A percentile compares a stretch with the other conserved stretches of the same genome.
These are phyloP conservation scores for Leptopilina clavipes DNA, from an alignment of 1,140 invertebrate species.

Conservation along the genomic window DNA sequence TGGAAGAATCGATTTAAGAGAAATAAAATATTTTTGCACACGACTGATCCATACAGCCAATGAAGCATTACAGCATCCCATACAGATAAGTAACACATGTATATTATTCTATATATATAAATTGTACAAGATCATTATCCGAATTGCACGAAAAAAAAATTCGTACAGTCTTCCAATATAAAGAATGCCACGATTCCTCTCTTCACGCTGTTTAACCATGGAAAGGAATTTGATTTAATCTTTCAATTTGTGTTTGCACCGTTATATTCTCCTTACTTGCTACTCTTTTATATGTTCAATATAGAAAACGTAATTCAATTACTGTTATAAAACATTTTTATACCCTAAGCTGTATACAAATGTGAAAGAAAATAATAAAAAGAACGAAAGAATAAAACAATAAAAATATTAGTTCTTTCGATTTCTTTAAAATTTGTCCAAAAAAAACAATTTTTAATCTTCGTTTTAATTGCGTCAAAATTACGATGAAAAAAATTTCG, in stretches of 20 bases:
- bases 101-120: neutral
- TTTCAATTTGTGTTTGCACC: constrained; percentile 8
- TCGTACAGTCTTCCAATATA: neutral
- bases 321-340: constrained; percentile 1
- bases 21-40: neutral
- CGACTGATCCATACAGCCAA: neutral
- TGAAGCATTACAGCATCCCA: neutral
- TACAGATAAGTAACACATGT: neutral
- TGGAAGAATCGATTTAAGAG: too few species aligned
- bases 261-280: neutral
- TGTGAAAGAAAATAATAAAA: too few species aligned
- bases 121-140: constrained; percentile 3
- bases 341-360: too few species aligned
- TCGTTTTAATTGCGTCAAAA: too few species aligned
- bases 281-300: neutral
- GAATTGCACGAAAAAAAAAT: neutral
- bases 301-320: constrained; percentile 15
- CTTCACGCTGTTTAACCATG: constrained; percentile 6
- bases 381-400: too few species aligned
- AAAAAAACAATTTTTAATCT: too few species aligned
- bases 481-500: too few species aligned
- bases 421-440: too few species aligned
- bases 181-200: neutral
- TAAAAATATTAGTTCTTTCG: too few species aligned
- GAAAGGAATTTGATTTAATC: constrained; percentile 16